Percentiles rank a stretch among this genome's conserved stretches.
phyloP scores from a whole-genome alignment of 2,888 invertebrate genomes.

The Stenchaetothrips biformis region DNA sequence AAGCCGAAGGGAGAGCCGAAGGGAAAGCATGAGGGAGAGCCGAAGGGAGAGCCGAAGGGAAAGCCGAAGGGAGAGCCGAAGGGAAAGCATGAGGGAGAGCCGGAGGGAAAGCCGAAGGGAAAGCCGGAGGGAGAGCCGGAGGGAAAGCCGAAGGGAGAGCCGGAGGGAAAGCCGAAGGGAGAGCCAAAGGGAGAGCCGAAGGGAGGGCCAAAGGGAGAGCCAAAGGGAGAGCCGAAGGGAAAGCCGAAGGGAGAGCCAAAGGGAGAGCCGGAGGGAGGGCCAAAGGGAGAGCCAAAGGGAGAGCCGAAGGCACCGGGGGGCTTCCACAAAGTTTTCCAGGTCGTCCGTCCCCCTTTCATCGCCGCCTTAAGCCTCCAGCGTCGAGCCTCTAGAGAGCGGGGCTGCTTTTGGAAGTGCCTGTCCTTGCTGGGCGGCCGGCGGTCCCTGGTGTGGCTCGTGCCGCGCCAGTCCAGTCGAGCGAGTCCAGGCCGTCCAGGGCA shows the following conservation, averaged over 20 bases:
- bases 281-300: too few relatives aligned
- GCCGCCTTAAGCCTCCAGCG: background rate
- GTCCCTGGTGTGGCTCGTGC: background rate
- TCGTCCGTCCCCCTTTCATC: background rate
- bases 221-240: too few relatives aligned
- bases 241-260: too few relatives aligned
- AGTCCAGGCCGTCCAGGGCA: background rate
- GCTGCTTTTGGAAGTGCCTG: conserved; percentile 7
- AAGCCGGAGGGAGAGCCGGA: background rate
- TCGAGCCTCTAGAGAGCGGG: background rate
- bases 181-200: background rate
- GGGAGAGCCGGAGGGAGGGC: background rate
- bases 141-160: background rate
- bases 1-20: background rate
- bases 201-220: too few relatives aligned
- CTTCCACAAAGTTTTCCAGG: background rate
- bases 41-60: too few relatives aligned
- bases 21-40: background rate
- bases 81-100: too few relatives aligned
- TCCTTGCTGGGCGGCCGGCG: background rate
- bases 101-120: too few relatives aligned
- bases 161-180: too few relatives aligned
- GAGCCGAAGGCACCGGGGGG: too few relatives aligned
- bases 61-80: background rate
- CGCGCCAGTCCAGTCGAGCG: background rate